Percentiles rank a stretch among this genome's conserved stretches.
phyloP scores from a whole-genome alignment of 2,797 vertebrate species.

The Crenuchus spilurus region DNA sequence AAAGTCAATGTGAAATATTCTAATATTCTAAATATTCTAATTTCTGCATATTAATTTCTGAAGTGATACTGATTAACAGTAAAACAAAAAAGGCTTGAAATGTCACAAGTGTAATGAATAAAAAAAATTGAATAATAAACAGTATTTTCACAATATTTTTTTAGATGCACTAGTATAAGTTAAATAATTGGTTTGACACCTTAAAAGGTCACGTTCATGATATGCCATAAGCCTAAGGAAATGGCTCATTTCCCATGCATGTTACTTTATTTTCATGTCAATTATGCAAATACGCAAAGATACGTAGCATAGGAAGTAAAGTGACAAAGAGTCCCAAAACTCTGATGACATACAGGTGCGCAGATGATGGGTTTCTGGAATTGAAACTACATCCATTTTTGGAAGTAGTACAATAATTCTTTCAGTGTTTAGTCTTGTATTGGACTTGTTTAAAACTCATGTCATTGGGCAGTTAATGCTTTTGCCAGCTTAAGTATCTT shows the following conservation, averaged over 20 bases:
- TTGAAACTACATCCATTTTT: neutral
- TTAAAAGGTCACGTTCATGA: neutral
- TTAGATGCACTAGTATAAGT: too few relatives aligned
- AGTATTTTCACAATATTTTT: too few relatives aligned
- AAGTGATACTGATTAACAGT: too few relatives aligned
- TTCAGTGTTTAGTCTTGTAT: conserved; percentile 20
- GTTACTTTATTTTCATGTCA: neutral
- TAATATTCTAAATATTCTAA: too few relatives aligned
- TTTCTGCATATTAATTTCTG: too few relatives aligned
- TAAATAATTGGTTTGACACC: neutral
- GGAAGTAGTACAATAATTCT: neutral
- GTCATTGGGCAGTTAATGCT: conserved; percentile 2
- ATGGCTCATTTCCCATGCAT: neutral
- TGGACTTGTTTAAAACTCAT: conserved; percentile 1
- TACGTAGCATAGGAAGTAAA: neutral
- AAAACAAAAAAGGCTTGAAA: too few relatives aligned
- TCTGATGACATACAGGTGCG: neutral
- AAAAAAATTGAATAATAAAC: too few relatives aligned
- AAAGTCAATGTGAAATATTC: too few relatives aligned
- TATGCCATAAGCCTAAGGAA: neutral
- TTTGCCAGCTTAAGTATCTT: conserved; percentile 16
- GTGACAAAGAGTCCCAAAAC: neutral
- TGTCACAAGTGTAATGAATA: neutral
- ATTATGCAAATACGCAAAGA: conserved; percentile 8
- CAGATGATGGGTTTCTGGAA: conserved; percentile 1